These are phyloP conservation scores for Chrysochloris asiatica DNA, from an alignment of 2,113 vertebrate genomes.

Conservation along the genomic window DNA sequence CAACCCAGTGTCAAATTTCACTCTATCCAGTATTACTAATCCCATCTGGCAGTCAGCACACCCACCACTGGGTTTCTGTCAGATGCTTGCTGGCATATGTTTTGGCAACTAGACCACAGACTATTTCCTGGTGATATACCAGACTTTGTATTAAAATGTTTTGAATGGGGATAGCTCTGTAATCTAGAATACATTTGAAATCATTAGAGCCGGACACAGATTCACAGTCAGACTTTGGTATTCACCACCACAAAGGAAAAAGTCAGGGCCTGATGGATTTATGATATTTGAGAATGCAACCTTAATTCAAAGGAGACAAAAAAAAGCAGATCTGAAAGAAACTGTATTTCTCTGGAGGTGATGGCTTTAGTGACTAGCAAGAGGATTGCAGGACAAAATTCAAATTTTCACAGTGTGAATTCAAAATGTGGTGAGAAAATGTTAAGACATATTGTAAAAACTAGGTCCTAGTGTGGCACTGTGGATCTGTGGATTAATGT, in stretches of 20 bases:
- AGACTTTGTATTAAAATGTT: constrained; percentile 32
- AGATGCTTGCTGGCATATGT: not conserved
- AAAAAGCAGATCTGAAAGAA: not conserved
- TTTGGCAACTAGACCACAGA: constrained; percentile 1
- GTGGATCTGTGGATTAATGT: too few relatives aligned
- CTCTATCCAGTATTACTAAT: not conserved
- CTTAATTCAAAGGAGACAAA: not conserved
- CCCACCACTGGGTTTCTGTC: not conserved
- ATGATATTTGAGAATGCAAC: not conserved
- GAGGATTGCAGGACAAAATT: not conserved
- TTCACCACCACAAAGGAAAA: constrained; percentile 15
- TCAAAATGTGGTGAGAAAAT: constrained; percentile 28
- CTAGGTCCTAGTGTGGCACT: too few relatives aligned
- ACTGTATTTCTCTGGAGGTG: not conserved
- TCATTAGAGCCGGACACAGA: not conserved
- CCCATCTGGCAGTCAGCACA: not conserved
- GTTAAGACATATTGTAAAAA: not conserved
- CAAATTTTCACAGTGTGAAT: not conserved
- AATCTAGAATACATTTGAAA: constrained; percentile 52
- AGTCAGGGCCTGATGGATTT: constrained; percentile 6
- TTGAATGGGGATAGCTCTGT: constrained; percentile 9
- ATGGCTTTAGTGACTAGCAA: not conserved
- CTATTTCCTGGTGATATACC: constrained; percentile 44
- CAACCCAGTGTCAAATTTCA: not conserved
- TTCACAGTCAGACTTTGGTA: not conserved